Base-by-base conservation (phyloP, 2,113 vertebrate genomes). In the Poicephalus meyeri region DNA sequence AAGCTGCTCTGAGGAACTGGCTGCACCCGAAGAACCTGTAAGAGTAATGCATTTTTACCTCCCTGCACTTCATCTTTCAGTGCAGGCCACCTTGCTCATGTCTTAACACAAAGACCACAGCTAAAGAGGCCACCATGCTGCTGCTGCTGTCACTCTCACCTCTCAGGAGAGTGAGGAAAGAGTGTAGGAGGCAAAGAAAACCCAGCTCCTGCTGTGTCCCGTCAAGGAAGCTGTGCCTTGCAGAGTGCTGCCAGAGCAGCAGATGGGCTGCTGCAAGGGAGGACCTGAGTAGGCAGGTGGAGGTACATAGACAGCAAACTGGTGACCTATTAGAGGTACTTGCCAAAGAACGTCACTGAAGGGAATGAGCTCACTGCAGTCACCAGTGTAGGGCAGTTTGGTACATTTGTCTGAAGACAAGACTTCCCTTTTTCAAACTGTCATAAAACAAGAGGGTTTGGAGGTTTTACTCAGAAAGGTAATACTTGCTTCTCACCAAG, bases 201-300 rank as follows among this genome's bases (percentile, higher is more conserved):
- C 17, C 17, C 44, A 81, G 10, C 3, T 56, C 66, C 65, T 52
- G 10, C 60, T 35, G 20, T 39, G 8, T 52, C 24, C 58, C 44
- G 5, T 24, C 0, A 0, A 78, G 65, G 37, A 70, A 78, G 49
- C 41, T 58, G 37, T 70, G 69, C 41, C 28, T 29, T 56, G 61
- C 11, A 39, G 60, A 47, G 15, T 33, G 23, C 60, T 31, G 47
- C 23, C 35, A 28, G 46, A 55, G 16, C 47, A 61, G 68, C 53
- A 64, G 41, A 50, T 74, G 44, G 46, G n/a, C 19, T 78, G 23
- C 50, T 77, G 64, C 29, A 35, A 25, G 39, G 28, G 2, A 50
- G 6, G 8, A 37, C 33, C 28, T 20, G 42, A 50, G 42, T 0
- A 0, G 47, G 63, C 18, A 71, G 64, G n/a, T 0, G 2, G 15